phyloP scores from a whole-genome alignment of 1,140 invertebrate genomes.

The Pseudachorutes palmiensis region DNA sequence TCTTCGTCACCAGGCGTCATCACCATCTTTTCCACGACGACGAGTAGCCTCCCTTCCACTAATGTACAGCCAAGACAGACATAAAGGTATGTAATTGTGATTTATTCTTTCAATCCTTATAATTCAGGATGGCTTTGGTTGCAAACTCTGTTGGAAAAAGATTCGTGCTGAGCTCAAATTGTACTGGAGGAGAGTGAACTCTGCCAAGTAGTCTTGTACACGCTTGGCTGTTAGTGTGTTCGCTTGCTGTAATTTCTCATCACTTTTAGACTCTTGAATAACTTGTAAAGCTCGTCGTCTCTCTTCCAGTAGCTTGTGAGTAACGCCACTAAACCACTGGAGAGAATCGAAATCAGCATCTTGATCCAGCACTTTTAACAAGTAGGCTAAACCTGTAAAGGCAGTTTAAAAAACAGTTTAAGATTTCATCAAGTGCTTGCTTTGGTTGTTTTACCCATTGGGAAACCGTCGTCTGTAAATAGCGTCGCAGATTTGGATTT shows the following conservation, averaged over 20 bases:
- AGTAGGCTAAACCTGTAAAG: constrained; percentile 56
- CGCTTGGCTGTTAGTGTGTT: constrained; percentile 83
- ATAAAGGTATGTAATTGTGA: not conserved
- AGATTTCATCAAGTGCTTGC: not conserved
- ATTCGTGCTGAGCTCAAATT: constrained; percentile 87
- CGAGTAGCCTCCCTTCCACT: too few relatives aligned
- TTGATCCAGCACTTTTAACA: constrained; percentile 57
- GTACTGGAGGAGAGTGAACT: constrained; percentile 84
- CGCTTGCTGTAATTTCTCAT: constrained; percentile 86
- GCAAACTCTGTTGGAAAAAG: constrained; percentile 61
- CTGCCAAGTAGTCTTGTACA: constrained; percentile 57
- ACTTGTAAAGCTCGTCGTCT: constrained; percentile 54
- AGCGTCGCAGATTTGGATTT: constrained; percentile 76
- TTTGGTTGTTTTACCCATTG: constrained; percentile 64
- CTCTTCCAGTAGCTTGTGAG: constrained; percentile 57
- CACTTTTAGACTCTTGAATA: constrained; percentile 51
- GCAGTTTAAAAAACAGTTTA: not conserved
- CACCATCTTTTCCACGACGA: not conserved
- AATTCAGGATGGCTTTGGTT: not conserved
- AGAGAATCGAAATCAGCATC: constrained; percentile 79
- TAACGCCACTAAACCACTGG: constrained; percentile 90
- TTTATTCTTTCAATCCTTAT: not conserved
- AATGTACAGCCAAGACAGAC: too few relatives aligned
- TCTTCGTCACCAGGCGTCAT: too few relatives aligned
- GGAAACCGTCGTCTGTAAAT: constrained; percentile 97